Evolutionary conservation across 2,113 vertebrate species (phyloP).

Genomic region (Carollia perspicillata): DNA sequence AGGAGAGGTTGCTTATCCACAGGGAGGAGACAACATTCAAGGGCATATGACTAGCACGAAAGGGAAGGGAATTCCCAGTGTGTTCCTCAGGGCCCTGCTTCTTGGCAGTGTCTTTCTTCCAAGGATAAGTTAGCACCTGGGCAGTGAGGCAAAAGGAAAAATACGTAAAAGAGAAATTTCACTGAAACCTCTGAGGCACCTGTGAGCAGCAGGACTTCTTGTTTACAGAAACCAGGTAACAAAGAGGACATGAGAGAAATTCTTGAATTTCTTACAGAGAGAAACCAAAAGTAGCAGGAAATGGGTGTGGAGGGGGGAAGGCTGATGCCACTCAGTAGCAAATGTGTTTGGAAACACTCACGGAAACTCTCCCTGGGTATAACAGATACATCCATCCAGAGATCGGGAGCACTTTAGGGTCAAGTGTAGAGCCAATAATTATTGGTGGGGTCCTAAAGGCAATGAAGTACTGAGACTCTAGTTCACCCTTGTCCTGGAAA

Average conservation of each 20-base stretch:
- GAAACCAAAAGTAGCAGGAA: not conserved
- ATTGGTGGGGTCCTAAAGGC: not conserved
- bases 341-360: not conserved
- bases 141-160: not conserved
- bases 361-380: not conserved
- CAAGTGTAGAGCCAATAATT: not conserved
- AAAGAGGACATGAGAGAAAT: not conserved
- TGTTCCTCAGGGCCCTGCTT: not conserved
- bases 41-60: not conserved
- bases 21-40: not conserved
- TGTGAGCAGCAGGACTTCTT: not conserved
- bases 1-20: not conserved
- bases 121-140: not conserved
- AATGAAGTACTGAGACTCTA: not conserved
- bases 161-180: not conserved
- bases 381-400: not conserved
- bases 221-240: not conserved
- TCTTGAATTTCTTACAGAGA: not conserved
- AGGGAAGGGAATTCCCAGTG: not conserved
- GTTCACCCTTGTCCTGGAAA: not conserved
- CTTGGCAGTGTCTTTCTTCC: not conserved
- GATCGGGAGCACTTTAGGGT: not conserved
- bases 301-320: not conserved
- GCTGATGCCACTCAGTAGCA: not conserved
- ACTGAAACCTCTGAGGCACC: not conserved